These are phyloP conservation scores for Tenthredo scrophulariae DNA, from an alignment of 2,888 invertebrate species.

Conservation along the genomic window DNA sequence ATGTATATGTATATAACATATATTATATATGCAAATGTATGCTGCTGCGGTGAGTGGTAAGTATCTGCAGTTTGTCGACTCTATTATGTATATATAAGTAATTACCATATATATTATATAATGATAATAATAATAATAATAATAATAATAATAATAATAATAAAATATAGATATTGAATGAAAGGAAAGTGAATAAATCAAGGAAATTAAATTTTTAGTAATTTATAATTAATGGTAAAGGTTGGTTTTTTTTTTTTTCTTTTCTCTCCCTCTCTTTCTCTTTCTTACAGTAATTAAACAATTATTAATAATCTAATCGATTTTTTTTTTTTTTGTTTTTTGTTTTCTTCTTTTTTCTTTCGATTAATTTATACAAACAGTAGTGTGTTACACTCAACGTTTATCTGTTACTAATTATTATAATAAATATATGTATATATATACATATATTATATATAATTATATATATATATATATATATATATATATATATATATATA, in stretches of 20 bases:
- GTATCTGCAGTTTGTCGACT: background rate
- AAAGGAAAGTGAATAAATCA: conserved; percentile 24
- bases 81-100: background rate
- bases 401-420: conserved; percentile 44
- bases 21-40: conserved; percentile 2
- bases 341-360: conserved; percentile 54
- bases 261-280: conserved; percentile 61
- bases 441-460: no score
- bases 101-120: background rate
- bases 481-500: no score
- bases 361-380: conserved; percentile 57
- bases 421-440: conserved; percentile 41
- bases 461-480: no score
- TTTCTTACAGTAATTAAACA: conserved; percentile 76
- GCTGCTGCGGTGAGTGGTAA: background rate
- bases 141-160: conserved; percentile 12
- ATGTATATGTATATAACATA: conserved; percentile 67
- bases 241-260: conserved; percentile 68
- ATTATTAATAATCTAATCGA: conserved; percentile 76
- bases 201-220: conserved; percentile 67
- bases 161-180: background rate
- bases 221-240: conserved; percentile 76
- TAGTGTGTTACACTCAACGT: conserved; percentile 36
- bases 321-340: conserved; percentile 71
- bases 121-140: conserved; percentile 5